These are phyloP conservation scores for Noctua janthina DNA, from an alignment of 2,888 invertebrate genomes.

Conservation along the genomic window DNA sequence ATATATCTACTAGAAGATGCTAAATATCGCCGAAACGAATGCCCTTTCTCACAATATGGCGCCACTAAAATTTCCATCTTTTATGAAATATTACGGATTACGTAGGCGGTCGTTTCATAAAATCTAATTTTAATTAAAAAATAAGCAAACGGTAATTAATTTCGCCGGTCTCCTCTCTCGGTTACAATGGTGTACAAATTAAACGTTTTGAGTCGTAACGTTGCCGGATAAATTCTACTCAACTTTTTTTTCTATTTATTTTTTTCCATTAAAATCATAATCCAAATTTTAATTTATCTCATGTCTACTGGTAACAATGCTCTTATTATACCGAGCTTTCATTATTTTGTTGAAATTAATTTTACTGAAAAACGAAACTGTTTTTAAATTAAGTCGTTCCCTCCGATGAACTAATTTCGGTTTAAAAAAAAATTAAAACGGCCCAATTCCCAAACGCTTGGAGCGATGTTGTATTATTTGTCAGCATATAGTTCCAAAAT, in stretches of 20 bases:
- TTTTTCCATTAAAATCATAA: constrained; percentile 76
- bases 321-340: constrained; percentile 7
- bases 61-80: constrained; percentile 89
- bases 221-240: constrained; percentile 73
- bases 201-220: constrained; percentile 77
- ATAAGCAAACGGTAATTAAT: constrained; percentile 88
- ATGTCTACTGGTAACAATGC: constrained; percentile 62
- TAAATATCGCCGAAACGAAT: constrained; percentile 86
- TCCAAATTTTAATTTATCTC: constrained; percentile 70
- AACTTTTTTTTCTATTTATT: constrained; percentile 75
- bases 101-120: constrained; percentile 82
- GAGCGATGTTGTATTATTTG: constrained; percentile 84
- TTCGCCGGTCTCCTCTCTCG: constrained; percentile 76
- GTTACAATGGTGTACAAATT: constrained; percentile 85
- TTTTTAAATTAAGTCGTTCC: constrained; percentile 74
- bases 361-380: constrained; percentile 59
- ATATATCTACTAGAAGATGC: constrained; percentile 86
- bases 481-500: constrained; percentile 84
- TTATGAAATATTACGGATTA: constrained; percentile 89
- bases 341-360: constrained; percentile 55
- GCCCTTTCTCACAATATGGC: constrained; percentile 89
- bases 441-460: constrained; percentile 81
- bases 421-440: constrained; percentile 81
- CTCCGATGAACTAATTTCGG: constrained; percentile 80
- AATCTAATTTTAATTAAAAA: constrained; percentile 89